Conservation (phyloP, 2,888 invertebrate species). For the Pseudoips prasinana region DNA sequence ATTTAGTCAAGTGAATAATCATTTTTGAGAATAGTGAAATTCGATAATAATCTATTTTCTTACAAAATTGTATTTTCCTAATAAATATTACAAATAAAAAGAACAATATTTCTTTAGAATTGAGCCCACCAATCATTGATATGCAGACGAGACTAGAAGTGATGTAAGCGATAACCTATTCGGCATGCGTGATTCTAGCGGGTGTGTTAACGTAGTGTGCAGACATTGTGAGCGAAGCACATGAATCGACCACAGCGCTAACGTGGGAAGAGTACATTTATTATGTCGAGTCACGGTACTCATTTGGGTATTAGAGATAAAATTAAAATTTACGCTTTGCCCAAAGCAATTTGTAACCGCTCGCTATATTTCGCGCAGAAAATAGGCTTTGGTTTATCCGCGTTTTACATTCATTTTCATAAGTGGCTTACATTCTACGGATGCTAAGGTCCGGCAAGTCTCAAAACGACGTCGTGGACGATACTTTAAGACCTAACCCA, state of each 20-base stretch:
- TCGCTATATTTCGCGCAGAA: conserved; percentile 77
- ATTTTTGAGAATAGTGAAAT: no score
- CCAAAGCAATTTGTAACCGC: conserved; percentile 81
- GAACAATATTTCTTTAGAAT: no score
- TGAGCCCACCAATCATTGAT: no score
- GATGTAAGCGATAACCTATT: no score
- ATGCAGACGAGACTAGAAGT: no score
- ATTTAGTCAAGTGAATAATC: no score
- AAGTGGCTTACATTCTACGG: conserved; percentile 72
- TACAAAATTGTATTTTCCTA: no score
- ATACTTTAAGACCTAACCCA: no score
- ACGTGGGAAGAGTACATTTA: conserved; percentile 79
- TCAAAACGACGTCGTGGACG: conserved; percentile 10
- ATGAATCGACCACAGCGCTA: conserved; percentile 59
- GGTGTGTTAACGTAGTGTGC: no score
- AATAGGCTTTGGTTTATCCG: conserved; percentile 80
- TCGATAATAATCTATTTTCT: no score
- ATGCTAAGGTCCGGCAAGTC: conserved; percentile 40
- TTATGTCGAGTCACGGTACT: conserved; percentile 80
- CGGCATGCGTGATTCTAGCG: no score
- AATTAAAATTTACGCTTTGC: conserved; percentile 82
- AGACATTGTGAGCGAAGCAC: conserved; percentile 19
- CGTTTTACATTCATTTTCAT: conserved; percentile 77
- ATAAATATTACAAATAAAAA: no score
- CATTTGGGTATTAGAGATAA: conserved; percentile 82